Conservation (phyloP, 1,140 invertebrate species). For the Drosophila pallidifrons region DNA sequence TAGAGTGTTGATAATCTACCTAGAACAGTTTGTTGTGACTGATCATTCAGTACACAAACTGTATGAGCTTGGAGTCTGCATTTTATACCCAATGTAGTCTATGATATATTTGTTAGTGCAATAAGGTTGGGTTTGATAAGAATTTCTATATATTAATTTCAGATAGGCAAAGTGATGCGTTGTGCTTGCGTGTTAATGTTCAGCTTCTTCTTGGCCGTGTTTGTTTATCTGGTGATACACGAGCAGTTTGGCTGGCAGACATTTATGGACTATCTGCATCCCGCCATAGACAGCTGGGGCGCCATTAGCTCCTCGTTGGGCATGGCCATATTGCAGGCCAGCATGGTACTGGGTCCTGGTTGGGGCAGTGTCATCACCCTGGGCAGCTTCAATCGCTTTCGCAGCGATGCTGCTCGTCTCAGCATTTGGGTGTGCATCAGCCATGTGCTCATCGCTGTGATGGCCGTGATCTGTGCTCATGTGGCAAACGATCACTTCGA, state of each 20-base stretch:
- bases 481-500: constrained; percentile 81
- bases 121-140: background rate
- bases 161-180: constrained; percentile 77
- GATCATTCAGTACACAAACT: too few relatives aligned
- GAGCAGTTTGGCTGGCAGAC: constrained; percentile 44
- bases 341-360: constrained; percentile 70
- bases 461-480: constrained; percentile 69
- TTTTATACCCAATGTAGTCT: too few relatives aligned
- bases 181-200: constrained; percentile 73
- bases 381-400: constrained; percentile 77
- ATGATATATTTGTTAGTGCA: too few relatives aligned
- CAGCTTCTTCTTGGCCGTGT: constrained; percentile 65
- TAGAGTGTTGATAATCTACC: too few relatives aligned
- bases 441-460: constrained; percentile 57
- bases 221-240: constrained; percentile 59
- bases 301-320: constrained; percentile 35
- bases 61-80: too few relatives aligned
- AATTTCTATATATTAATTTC: background rate
- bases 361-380: constrained; percentile 77
- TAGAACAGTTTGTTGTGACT: too few relatives aligned
- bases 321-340: constrained; percentile 67
- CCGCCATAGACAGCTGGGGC: constrained; percentile 37
- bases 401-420: constrained; percentile 67
- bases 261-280: constrained; percentile 55
- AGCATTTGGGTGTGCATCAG: constrained; percentile 71